These are phyloP conservation scores for Galerucella pusilla DNA, from an alignment of 2,888 invertebrate genomes.

Conservation along the genomic window DNA sequence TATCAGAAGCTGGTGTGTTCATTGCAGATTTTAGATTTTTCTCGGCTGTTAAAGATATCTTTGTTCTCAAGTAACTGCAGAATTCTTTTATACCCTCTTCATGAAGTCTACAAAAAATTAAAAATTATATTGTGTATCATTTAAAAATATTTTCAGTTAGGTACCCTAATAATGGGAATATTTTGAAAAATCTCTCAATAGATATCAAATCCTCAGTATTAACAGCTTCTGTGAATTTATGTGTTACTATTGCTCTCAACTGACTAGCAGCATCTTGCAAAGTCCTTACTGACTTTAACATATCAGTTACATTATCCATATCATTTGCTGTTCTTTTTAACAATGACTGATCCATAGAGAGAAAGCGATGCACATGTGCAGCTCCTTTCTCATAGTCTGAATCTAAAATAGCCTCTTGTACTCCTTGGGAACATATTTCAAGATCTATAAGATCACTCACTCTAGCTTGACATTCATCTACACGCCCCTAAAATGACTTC, in stretches of 20 bases:
- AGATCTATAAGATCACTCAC: slow-evolving; percentile 96
- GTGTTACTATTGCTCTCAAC: slow-evolving; percentile 76
- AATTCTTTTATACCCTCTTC: slow-evolving; percentile 90
- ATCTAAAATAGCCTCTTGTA: slow-evolving; percentile 90
- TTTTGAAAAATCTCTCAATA: slow-evolving; percentile 95
- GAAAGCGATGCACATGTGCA: slow-evolving; percentile 92
- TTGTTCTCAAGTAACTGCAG: slow-evolving; percentile 85
- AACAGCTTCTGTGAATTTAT: slow-evolving; percentile 92
- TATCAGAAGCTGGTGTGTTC: slow-evolving; percentile 74
- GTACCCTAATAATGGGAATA: slow-evolving; percentile 90
- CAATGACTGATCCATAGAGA: slow-evolving; percentile 90
- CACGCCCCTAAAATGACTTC: slow-evolving; percentile 75
- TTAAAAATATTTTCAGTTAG: neutral
- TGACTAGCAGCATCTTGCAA: slow-evolving; percentile 82
- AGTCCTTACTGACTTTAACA: slow-evolving; percentile 77
- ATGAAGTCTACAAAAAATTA: slow-evolving; percentile 69
- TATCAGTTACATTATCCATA: slow-evolving; percentile 76
- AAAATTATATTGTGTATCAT: neutral
- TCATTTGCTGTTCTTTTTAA: slow-evolving; percentile 82
- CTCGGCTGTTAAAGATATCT: slow-evolving; percentile 77
- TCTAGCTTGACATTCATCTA: slow-evolving; percentile 92
- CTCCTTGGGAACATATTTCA: slow-evolving; percentile 97
- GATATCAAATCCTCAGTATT: slow-evolving; percentile 87
- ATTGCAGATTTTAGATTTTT: slow-evolving; percentile 78
- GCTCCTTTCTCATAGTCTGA: slow-evolving; percentile 98